These are phyloP conservation scores for Drosophila ananassae DNA, from an alignment of 1,140 invertebrate species.

Conservation along the genomic window DNA sequence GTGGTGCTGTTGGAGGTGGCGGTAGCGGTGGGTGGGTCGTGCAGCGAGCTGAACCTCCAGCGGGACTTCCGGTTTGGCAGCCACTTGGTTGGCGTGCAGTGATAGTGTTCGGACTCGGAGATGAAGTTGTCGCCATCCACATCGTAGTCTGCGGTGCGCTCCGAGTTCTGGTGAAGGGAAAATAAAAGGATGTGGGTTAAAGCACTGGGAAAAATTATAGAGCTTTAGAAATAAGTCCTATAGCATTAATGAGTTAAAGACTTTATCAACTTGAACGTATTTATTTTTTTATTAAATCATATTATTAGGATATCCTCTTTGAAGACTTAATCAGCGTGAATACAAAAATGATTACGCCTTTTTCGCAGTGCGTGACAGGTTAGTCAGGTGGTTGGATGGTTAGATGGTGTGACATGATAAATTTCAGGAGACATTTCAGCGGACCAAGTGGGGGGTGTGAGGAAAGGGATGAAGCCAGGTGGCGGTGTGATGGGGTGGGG, in stretches of 20 bases:
- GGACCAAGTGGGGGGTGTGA: neutral
- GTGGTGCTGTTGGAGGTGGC: conserved; percentile 10
- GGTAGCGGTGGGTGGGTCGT: conserved; percentile 29
- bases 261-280: neutral
- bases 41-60: conserved; percentile 51
- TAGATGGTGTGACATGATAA: conserved; percentile 44
- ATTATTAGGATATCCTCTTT: neutral
- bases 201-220: neutral
- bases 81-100: conserved; percentile 74
- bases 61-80: conserved; percentile 71
- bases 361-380: conserved; percentile 23
- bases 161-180: conserved; percentile 53
- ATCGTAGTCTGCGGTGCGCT: conserved; percentile 75
- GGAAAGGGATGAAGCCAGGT: neutral
- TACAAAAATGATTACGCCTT: neutral
- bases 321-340: neutral
- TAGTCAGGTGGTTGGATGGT: conserved; percentile 19
- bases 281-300: neutral
- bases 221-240: neutral
- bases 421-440: conserved; percentile 31
- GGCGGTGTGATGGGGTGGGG: neutral
- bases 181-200: neutral
- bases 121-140: conserved; percentile 76
- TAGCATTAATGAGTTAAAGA: too few species aligned
- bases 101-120: conserved; percentile 80